Evolutionary conservation across 2,888 invertebrate species (phyloP).

Genomic region (Tethea ocularis): DNA sequence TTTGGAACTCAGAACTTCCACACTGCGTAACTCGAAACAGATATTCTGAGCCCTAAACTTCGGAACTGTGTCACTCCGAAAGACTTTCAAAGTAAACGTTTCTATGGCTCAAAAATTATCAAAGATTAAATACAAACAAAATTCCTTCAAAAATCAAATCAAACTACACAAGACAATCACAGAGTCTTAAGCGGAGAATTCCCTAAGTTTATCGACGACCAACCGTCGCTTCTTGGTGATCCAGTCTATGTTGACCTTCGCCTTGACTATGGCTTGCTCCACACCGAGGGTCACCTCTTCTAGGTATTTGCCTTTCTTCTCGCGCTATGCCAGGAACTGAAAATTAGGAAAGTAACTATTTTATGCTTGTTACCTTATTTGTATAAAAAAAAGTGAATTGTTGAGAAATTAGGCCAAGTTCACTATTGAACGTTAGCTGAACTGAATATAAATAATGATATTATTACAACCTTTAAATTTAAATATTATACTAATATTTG

Average conservation of each 20-base stretch:
- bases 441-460: too few species aligned
- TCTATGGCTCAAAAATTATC: too few species aligned
- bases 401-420: background rate
- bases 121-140: background rate
- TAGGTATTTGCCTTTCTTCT: constrained; percentile 81
- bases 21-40: too few species aligned
- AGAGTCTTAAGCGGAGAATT: constrained; percentile 63
- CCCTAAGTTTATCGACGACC: constrained; percentile 65
- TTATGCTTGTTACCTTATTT: background rate
- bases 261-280: constrained; percentile 89
- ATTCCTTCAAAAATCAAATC: background rate
- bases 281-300: constrained; percentile 87
- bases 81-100: too few species aligned
- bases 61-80: too few species aligned
- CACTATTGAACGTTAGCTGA: too few species aligned
- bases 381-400: too few species aligned
- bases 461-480: too few species aligned
- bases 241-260: constrained; percentile 90
- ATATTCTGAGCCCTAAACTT: too few species aligned
- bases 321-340: constrained; percentile 83
- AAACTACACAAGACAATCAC: background rate
- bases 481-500: too few species aligned
- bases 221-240: constrained; percentile 45
- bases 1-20: too few species aligned
- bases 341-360: background rate